phyloP scores from a whole-genome alignment of 2,797 vertebrate genomes.

The Aythya fuligula region DNA sequence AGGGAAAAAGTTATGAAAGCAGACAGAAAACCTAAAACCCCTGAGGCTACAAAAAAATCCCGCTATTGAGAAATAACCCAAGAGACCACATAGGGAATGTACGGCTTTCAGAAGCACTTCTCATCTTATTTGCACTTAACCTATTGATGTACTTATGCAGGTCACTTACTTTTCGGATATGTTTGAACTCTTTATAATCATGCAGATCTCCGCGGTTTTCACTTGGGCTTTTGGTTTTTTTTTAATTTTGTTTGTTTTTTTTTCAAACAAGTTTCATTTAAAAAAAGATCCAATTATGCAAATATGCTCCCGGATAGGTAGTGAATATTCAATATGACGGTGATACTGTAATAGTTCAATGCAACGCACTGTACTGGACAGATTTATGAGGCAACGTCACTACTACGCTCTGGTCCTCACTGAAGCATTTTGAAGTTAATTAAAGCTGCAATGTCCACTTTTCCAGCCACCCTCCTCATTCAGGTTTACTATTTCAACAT shows the following conservation, averaged over 20 bases:
- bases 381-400: slow-evolving; percentile 93
- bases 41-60: slow-evolving; percentile 86
- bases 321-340: slow-evolving; percentile 89
- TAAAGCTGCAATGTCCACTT: slow-evolving; percentile 91
- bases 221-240: slow-evolving; percentile 71
- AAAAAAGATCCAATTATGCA: slow-evolving; percentile 93
- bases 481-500: slow-evolving; percentile 77
- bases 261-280: slow-evolving; percentile 92
- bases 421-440: slow-evolving; percentile 95
- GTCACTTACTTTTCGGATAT: slow-evolving; percentile 84
- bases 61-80: slow-evolving; percentile 88
- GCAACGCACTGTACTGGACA: slow-evolving; percentile 88
- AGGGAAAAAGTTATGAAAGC: slow-evolving; percentile 80
- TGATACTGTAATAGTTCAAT: slow-evolving; percentile 90
- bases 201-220: slow-evolving; percentile 78
- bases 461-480: slow-evolving; percentile 76
- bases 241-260: slow-evolving; percentile 78
- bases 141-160: slow-evolving; percentile 84
- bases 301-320: slow-evolving; percentile 89
- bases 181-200: slow-evolving; percentile 80
- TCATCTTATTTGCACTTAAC: slow-evolving; percentile 88
- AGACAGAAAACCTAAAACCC: slow-evolving; percentile 86
- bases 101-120: slow-evolving; percentile 88
- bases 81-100: slow-evolving; percentile 89
- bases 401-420: slow-evolving; percentile 89